Percentiles rank a stretch among this genome's conserved stretches.
These are phyloP conservation scores for Aurelia sp. DNA, from an alignment of 30 jellyfish, hydroid and myxozoan species.

Conservation along the genomic window DNA sequence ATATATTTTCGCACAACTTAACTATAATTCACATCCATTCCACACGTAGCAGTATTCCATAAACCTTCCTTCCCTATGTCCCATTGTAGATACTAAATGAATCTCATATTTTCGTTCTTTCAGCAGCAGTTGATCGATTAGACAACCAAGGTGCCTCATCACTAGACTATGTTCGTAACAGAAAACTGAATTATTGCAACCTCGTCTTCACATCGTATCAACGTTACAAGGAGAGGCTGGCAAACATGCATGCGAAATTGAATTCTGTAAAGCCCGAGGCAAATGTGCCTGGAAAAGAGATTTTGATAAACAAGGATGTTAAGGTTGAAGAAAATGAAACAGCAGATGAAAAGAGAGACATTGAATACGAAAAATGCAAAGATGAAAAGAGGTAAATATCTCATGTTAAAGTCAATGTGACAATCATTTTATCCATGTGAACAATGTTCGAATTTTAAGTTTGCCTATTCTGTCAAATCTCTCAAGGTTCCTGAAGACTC, in stretches of 20 bases:
- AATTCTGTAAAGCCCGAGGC: neutral
- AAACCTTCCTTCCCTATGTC: no score
- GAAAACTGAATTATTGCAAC: constrained; percentile 77
- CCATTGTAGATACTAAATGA: no score
- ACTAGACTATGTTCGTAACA: constrained; percentile 51
- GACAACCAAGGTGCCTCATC: constrained; percentile 84
- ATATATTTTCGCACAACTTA: no score
- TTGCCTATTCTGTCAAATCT: no score
- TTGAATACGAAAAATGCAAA: no score
- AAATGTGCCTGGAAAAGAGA: neutral
- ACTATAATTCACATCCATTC: no score
- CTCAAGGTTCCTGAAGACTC: no score
- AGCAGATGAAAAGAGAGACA: neutral
- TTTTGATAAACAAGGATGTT: neutral
- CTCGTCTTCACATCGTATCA: constrained; percentile 83
- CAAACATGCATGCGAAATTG: constrained; percentile 31
- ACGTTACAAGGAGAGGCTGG: constrained; percentile 63
- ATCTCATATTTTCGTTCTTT: neutral
- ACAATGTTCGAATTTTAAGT: no score
- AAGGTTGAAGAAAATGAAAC: neutral
- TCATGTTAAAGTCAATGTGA: no score
- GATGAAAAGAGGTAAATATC: no score
- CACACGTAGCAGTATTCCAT: no score
- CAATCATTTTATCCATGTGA: no score
- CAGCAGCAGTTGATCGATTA: constrained; percentile 61